A percentile compares a stretch with the other conserved stretches of the same genome.
phyloP scores from a whole-genome alignment of 2,113 vertebrate species.

The Strix aluco region DNA sequence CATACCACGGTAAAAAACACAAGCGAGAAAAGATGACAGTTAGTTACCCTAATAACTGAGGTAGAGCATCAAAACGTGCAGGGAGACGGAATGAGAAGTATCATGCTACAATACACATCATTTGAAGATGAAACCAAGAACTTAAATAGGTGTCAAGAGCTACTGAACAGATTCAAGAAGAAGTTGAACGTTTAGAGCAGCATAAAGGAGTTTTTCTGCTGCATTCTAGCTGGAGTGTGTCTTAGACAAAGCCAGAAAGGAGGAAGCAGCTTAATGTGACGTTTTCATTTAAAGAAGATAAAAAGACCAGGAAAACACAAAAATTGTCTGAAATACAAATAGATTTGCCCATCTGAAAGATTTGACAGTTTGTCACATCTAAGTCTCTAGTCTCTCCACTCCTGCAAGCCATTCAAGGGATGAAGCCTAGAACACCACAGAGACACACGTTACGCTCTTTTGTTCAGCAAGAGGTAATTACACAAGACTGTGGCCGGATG shows the following conservation, averaged over 20 bases:
- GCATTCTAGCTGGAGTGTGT: not conserved
- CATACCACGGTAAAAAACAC: not conserved
- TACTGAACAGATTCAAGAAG: not conserved
- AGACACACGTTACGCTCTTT: not conserved
- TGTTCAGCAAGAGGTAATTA: slow-evolving; percentile 31
- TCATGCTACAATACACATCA: not conserved
- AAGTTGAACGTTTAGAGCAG: not conserved
- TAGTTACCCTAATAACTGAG: not conserved
- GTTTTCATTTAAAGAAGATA: not conserved
- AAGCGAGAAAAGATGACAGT: not conserved
- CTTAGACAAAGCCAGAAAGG: not conserved
- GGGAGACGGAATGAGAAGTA: not conserved
- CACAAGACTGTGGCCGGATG: not conserved
- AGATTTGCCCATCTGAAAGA: not conserved
- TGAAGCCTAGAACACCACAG: not conserved
- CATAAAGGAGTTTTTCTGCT: not conserved
- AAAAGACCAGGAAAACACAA: not conserved
- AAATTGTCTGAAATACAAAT: not conserved
- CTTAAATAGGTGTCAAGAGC: not conserved
- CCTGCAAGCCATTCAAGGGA: not conserved
- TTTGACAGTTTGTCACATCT: not conserved
- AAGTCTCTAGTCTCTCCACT: not conserved
- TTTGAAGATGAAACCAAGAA: slow-evolving; percentile 3
- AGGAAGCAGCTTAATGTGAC: not conserved
- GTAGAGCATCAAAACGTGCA: not conserved